phyloP scores from a whole-genome alignment of 1,140 invertebrate species.

The Hypsibius dujardini region DNA sequence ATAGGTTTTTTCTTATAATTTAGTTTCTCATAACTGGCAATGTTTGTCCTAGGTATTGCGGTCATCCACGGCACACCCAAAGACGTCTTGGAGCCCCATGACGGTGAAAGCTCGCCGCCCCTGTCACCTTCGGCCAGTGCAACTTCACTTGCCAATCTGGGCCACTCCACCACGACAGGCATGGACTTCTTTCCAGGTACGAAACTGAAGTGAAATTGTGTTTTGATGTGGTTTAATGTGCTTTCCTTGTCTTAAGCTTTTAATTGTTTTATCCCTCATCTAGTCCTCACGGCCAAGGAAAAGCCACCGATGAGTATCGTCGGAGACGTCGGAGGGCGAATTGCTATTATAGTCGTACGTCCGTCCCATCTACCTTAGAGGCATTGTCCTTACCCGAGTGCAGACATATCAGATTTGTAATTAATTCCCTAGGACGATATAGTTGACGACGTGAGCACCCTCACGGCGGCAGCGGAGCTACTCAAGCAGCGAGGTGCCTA shows the following conservation, averaged over 20 bases:
- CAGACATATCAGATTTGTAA: too few species aligned
- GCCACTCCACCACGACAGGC: background rate
- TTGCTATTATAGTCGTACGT: constrained; percentile 98
- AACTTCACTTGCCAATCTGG: background rate
- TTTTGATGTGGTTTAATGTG: too few species aligned
- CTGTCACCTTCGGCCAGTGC: constrained; percentile 28
- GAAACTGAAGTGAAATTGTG: too few species aligned
- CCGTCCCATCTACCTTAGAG: too few species aligned
- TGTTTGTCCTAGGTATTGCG: constrained; percentile 78
- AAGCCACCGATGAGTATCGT: constrained; percentile 96
- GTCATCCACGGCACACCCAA: constrained; percentile 96
- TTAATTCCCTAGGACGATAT: too few species aligned
- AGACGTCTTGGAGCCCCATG: constrained; percentile 38
- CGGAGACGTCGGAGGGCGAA: constrained; percentile 86
- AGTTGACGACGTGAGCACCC: constrained; percentile 90
- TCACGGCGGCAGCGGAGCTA: constrained; percentile 80
- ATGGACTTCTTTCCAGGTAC: constrained; percentile 18
- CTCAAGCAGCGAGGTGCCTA: constrained; percentile 93
- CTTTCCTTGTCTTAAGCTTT: too few species aligned
- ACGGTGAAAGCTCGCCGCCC: constrained; percentile 39
- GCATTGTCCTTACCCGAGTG: too few species aligned
- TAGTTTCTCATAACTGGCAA: too few species aligned
- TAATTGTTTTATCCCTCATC: too few species aligned
- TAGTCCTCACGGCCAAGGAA: constrained; percentile 74
- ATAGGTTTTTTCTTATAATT: too few species aligned